Conservation (phyloP, 2,797 vertebrate species). For the Myiotriccus ornatus region DNA sequence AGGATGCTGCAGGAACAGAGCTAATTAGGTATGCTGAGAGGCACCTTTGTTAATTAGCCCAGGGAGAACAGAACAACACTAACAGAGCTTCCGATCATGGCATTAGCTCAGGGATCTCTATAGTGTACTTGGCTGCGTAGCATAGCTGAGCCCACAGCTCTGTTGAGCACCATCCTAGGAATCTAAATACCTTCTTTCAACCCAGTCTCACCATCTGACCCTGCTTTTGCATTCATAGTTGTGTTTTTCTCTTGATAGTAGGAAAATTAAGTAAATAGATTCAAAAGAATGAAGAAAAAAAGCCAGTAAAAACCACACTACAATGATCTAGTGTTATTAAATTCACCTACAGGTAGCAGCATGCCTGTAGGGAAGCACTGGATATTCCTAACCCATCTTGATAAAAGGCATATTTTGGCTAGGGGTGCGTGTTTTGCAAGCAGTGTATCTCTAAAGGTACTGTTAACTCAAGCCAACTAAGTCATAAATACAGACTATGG, state of each 20-base stretch:
- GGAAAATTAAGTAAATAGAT: slow-evolving; percentile 38
- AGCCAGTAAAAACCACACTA: not conserved
- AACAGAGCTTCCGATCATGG: slow-evolving; percentile 19
- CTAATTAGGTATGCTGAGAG: slow-evolving; percentile 55
- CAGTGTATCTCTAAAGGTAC: slow-evolving; percentile 17
- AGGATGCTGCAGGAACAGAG: slow-evolving; percentile 35
- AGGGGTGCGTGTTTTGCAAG: slow-evolving; percentile 39
- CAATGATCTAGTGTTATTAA: slow-evolving; percentile 33
- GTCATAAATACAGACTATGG: not conserved
- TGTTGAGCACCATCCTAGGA: not conserved
- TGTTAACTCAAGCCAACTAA: slow-evolving; percentile 49
- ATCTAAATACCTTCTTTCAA: slow-evolving; percentile 5
- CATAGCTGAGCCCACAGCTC: not conserved
- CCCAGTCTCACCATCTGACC: not conserved
- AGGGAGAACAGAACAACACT: slow-evolving; percentile 16
- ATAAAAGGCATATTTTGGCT: slow-evolving; percentile 61
- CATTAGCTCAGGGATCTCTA: not conserved
- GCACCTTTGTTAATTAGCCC: slow-evolving; percentile 41
- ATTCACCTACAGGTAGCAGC: slow-evolving; percentile 45
- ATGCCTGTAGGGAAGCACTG: slow-evolving; percentile 32
- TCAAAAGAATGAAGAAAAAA: slow-evolving; percentile 37
- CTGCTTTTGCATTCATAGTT: not conserved
- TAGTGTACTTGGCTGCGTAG: not conserved
- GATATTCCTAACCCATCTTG: slow-evolving; percentile 49
- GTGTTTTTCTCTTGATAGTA: not conserved